Conservation (phyloP, 2,888 invertebrate genomes). For the Drosophila silvestris region DNA sequence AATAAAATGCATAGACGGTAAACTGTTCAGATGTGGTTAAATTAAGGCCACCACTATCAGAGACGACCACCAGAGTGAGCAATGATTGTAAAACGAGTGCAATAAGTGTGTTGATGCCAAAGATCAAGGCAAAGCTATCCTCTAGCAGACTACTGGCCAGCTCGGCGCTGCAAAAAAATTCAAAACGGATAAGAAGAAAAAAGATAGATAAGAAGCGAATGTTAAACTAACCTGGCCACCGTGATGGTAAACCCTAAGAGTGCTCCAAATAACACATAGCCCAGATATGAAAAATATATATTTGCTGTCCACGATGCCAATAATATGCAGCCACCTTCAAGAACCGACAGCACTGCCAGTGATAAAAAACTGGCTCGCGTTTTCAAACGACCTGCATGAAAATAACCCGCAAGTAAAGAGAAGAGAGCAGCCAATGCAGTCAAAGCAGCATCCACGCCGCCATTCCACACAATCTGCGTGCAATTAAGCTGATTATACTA, state of each 20-base stretch:
- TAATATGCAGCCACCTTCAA: constrained; percentile 87
- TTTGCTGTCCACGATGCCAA: constrained; percentile 87
- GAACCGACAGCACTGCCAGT: constrained; percentile 86
- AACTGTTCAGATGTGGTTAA: constrained; percentile 79
- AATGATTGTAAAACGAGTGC: constrained; percentile 92
- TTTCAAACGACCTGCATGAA: constrained; percentile 80
- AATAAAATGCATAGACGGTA: constrained; percentile 83
- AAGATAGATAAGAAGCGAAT: fast-evolving
- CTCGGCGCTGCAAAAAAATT: constrained; percentile 89
- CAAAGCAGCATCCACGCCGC: constrained; percentile 92
- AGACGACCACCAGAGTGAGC: constrained; percentile 87
- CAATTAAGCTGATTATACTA: background rate
- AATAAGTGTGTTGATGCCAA: constrained; percentile 94
- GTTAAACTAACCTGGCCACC: constrained; percentile 75
- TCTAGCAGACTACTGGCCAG: constrained; percentile 92
- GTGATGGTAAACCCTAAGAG: constrained; percentile 89
- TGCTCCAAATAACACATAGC: constrained; percentile 91
- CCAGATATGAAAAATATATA: constrained; percentile 91
- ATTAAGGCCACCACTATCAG: constrained; percentile 75
- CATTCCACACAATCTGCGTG: constrained; percentile 87
- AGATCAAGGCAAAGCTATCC: constrained; percentile 95
- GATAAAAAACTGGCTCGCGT: constrained; percentile 85
- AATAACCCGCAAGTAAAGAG: constrained; percentile 87
- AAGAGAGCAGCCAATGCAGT: constrained; percentile 89
- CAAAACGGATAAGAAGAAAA: background rate